phyloP scores from a whole-genome alignment of 30 jellyfish, hydroid and myxozoan species.

The Clytia hemisphaerica region DNA sequence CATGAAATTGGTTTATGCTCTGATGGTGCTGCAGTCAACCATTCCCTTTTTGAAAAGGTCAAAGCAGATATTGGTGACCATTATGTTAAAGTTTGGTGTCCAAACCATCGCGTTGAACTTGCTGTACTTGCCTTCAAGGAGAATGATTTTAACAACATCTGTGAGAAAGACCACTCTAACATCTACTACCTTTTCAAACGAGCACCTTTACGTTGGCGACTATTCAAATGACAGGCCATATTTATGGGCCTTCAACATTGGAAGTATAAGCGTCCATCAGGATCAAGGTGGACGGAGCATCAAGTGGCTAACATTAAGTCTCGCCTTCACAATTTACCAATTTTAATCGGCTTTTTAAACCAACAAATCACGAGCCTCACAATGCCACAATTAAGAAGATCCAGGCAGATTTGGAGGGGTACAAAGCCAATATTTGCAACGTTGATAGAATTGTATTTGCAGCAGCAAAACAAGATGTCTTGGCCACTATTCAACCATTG shows the following conservation, averaged over 20 bases:
- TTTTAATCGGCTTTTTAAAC: no score
- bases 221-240: no score
- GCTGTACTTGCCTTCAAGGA: constrained; percentile 6
- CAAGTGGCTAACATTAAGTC: no score
- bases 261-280: constrained; percentile 24
- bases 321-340: no score
- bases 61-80: constrained; percentile 22
- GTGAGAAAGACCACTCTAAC: constrained; percentile 1
- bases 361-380: no score
- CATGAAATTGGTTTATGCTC: constrained; percentile 20
- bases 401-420: no score
- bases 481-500: neutral
- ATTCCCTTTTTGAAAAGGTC: neutral
- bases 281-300: constrained; percentile 14
- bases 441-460: no score
- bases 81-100: neutral
- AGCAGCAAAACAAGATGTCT: no score
- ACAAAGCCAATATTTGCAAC: no score
- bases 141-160: neutral
- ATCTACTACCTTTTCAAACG: constrained; percentile 11
- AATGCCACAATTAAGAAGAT: no score
- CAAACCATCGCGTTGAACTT: constrained; percentile 1
- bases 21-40: neutral
- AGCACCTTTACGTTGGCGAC: no score
- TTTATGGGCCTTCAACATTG: no score